Evolutionary conservation across 2,888 invertebrate species (phyloP), one percentile per base, ranked within the genome.

Genomic region (Orthonevra nobilis): DNA sequence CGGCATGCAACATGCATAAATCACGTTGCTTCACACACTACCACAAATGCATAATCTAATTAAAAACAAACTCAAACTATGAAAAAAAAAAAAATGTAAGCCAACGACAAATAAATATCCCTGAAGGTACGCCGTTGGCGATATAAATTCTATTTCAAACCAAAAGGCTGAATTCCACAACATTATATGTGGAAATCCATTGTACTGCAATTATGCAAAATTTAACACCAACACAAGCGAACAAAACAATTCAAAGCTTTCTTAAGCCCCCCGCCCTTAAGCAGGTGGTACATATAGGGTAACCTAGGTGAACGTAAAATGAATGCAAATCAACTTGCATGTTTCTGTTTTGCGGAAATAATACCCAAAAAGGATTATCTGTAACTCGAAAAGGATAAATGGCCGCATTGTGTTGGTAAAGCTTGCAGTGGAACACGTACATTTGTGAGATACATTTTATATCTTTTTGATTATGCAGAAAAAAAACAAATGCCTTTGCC

Each of bases 321-420:
- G 56, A 73, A 73, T 70, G 70, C 77, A 64, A 77, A 70, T 77
- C 64, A 77, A 50, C 77, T 58, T 44, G 58, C 58, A 70, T 77
- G 77, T 75, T 73, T 66, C 56, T 70, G 32, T 70, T 64, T 64
- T 77, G 58, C 64, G 77, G 64, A 77, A 77, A 70, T 77, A 77
- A 77, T 77, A 77, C 77, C 77, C 70, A 70, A 70, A 77, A 77
- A 77, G 77, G 77, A 77, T 77, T 77, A 77, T 77, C 77, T 63
- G n/a, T n/a, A n/a, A n/a, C n/a, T n/a, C n/a, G n/a, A n/a, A n/a
- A n/a, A n/a, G n/a, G n/a, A n/a, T n/a, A n/a, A n/a, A n/a, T n/a
- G n/a, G n/a, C n/a, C n/a, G n/a, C n/a, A n/a, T n/a, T n/a, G n/a
- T n/a, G n/a, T n/a, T n/a, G n/a, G n/a, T n/a, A n/a, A n/a, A n/a